Evolutionary conservation across 2,113 vertebrate genomes (phyloP).

Genomic region (Collichthys lucidus): DNA sequence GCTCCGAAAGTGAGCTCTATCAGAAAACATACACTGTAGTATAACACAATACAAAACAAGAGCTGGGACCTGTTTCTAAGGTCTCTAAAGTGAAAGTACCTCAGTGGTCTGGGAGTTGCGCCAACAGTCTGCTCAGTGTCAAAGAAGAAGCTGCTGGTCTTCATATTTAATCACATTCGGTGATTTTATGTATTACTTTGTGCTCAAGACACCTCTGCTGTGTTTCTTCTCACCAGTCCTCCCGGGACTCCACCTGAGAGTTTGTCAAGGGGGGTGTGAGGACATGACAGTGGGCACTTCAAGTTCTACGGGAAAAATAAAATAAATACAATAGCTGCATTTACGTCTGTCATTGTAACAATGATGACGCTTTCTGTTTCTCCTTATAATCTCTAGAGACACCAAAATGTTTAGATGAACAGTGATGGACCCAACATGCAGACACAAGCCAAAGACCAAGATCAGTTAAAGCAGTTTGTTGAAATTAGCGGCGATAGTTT

Average conservation of each 20-base stretch:
- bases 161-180: constrained; percentile 31
- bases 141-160: constrained; percentile 37
- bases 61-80: constrained; percentile 26
- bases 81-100: constrained; percentile 34
- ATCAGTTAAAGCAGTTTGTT: too few relatives aligned
- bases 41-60: constrained; percentile 37
- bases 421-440: too few relatives aligned
- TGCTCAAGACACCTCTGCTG: constrained; percentile 5
- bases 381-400: background rate
- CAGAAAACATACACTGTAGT: constrained; percentile 30
- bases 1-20: constrained; percentile 43
- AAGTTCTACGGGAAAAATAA: background rate
- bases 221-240: background rate
- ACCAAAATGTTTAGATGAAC: too few relatives aligned
- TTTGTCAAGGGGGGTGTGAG: background rate
- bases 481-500: too few relatives aligned
- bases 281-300: constrained; percentile 9
- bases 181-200: constrained; percentile 19
- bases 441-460: too few relatives aligned
- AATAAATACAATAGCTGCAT: constrained; percentile 6
- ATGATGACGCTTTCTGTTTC: background rate
- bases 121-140: constrained; percentile 15
- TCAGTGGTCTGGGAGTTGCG: constrained; percentile 39
- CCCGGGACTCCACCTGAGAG: constrained; percentile 19
- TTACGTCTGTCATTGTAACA: constrained; percentile 5